phyloP scores from a whole-genome alignment of 1,140 invertebrate species.

The Cylas formicarius region DNA sequence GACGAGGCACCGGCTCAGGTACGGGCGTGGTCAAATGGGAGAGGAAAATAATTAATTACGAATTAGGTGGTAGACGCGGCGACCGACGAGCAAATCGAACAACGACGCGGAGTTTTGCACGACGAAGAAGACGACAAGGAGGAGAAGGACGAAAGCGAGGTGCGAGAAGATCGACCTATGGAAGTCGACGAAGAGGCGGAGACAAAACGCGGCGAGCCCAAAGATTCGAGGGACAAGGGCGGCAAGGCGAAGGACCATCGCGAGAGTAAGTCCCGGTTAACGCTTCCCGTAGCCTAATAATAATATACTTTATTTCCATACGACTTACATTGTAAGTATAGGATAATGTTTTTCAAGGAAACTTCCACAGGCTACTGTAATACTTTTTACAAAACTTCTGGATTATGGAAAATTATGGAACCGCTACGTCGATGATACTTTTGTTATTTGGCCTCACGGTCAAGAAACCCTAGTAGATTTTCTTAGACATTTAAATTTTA shows the following conservation, averaged over 20 bases:
- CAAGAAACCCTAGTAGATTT: too few species aligned
- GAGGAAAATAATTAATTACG: not conserved
- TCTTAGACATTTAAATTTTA: too few species aligned
- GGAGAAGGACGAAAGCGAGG: constrained; percentile 42
- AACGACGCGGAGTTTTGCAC: constrained; percentile 57
- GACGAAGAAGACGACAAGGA: constrained; percentile 59
- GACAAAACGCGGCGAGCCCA: constrained; percentile 41
- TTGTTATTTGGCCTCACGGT: too few species aligned
- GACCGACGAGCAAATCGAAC: constrained; percentile 75
- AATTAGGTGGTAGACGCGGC: constrained; percentile 58
- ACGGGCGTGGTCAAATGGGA: not conserved
- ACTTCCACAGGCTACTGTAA: too few species aligned
- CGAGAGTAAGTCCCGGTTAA: constrained; percentile 22
- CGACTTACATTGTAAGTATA: too few species aligned
- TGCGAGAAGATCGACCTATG: constrained; percentile 25
- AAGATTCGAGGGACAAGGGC: constrained; percentile 42
- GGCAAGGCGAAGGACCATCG: constrained; percentile 44
- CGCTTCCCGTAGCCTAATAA: too few species aligned
- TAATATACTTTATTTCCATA: too few species aligned
- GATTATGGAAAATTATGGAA: too few species aligned
- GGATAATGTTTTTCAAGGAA: too few species aligned
- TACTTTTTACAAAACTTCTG: too few species aligned
- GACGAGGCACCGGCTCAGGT: constrained; percentile 37
- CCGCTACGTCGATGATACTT: too few species aligned
- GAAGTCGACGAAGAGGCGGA: constrained; percentile 34